Conservation (phyloP, 2,888 invertebrate genomes). For the Drosophila demipolita region DNA sequence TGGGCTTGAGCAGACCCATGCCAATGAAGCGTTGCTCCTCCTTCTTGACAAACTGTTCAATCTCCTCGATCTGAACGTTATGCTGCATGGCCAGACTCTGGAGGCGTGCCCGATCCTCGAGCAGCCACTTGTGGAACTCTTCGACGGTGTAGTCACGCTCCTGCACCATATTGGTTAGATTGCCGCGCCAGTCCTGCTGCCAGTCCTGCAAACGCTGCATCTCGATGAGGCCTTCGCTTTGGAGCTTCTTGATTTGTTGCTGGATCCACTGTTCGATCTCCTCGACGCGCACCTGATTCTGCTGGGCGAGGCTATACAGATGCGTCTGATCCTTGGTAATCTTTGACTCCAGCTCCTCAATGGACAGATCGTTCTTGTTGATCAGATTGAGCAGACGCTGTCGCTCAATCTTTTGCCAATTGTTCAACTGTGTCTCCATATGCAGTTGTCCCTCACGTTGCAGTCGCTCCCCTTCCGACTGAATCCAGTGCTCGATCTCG, state of each 20-base stretch:
- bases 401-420: slow-evolving; percentile 83
- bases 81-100: slow-evolving; percentile 82
- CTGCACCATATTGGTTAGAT: slow-evolving; percentile 79
- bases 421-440: slow-evolving; percentile 79
- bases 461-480: slow-evolving; percentile 80
- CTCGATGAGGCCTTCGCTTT: slow-evolving; percentile 79
- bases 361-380: slow-evolving; percentile 80
- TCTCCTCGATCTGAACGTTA: slow-evolving; percentile 82
- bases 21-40: slow-evolving; percentile 81
- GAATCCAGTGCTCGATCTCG: slow-evolving; percentile 83
- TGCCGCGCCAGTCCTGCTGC: slow-evolving; percentile 82
- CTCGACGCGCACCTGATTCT: slow-evolving; percentile 82
- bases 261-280: slow-evolving; percentile 84
- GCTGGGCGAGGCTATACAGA: slow-evolving; percentile 79
- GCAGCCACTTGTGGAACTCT: slow-evolving; percentile 82
- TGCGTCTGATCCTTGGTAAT: slow-evolving; percentile 81
- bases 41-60: slow-evolving; percentile 81
- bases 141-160: slow-evolving; percentile 83
- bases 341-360: slow-evolving; percentile 79
- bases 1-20: slow-evolving; percentile 81
- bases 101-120: slow-evolving; percentile 78
- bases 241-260: slow-evolving; percentile 79
- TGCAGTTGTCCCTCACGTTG: slow-evolving; percentile 77
- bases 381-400: slow-evolving; percentile 77
- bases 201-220: slow-evolving; percentile 80